Evolutionary conservation across 1,140 invertebrate species (phyloP).

Genomic region (Drosophila pseudoobscura): DNA sequence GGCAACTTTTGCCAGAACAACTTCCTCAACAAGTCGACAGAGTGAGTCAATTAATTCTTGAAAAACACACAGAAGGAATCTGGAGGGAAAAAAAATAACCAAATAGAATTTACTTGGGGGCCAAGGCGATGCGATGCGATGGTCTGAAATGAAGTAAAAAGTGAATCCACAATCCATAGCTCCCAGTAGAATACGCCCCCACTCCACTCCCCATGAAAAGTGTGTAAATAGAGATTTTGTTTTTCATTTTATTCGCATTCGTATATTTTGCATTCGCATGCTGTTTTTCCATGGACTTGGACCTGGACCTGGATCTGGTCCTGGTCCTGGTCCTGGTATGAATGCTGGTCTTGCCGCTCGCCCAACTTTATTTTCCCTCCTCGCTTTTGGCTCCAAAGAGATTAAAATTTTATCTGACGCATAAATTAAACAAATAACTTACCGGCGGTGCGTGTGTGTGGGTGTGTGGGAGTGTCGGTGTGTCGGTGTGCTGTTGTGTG

Average conservation of each 20-base stretch:
- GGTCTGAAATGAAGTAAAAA: conserved; percentile 22
- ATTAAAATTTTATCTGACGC: conserved; percentile 82
- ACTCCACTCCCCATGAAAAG: conserved; percentile 51
- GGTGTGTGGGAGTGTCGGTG: neutral
- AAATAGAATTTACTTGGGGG: conserved; percentile 44
- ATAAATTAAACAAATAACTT: conserved; percentile 82
- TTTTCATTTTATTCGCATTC: conserved; percentile 63
- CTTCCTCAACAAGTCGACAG: conserved; percentile 63
- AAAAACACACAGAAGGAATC: conserved; percentile 58
- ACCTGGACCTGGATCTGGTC: no score
- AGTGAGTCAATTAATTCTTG: conserved; percentile 75
- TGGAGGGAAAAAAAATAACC: conserved; percentile 9
- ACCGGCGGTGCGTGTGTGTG: conserved; percentile 35
- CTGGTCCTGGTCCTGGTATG: no score
- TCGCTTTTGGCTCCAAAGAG: conserved; percentile 68
- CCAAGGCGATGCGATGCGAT: neutral
- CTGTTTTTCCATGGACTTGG: conserved; percentile 22
- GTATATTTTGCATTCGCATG: conserved; percentile 29
- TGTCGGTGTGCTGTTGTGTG: conserved; percentile 15
- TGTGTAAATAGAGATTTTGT: conserved; percentile 80
- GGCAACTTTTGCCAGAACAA: conserved; percentile 42
- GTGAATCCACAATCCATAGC: conserved; percentile 60
- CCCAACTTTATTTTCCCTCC: conserved; percentile 70
- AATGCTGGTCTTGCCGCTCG: conserved; percentile 4
- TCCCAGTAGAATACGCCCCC: conserved; percentile 53